Evolutionary conservation across 1,140 invertebrate genomes (phyloP).

Genomic region (Mamestra configurata): DNA sequence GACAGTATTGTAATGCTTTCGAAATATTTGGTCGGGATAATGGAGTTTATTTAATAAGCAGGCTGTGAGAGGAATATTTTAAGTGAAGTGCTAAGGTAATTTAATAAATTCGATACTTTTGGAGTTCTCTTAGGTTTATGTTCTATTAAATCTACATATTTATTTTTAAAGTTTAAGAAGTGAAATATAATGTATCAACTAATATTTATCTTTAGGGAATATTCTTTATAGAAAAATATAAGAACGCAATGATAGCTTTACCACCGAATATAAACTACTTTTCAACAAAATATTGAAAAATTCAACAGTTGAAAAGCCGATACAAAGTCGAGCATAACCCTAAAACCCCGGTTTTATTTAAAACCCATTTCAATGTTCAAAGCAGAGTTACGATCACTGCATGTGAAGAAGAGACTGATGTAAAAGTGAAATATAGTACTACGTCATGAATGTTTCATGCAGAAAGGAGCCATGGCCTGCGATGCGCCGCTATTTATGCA

Average conservation of each 20-base stretch:
- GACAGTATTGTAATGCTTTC: slow-evolving; percentile 43
- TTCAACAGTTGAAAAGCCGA: background rate
- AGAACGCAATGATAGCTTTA: too few species aligned
- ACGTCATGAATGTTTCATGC: slow-evolving; percentile 48
- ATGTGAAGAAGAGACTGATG: slow-evolving; percentile 38
- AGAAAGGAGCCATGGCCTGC: background rate
- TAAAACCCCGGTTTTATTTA: background rate
- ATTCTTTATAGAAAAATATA: too few species aligned
- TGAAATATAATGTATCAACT: too few species aligned
- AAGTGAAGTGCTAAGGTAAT: background rate
- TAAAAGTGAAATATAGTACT: slow-evolving; percentile 33
- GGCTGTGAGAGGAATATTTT: slow-evolving; percentile 3
- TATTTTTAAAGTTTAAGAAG: too few species aligned
- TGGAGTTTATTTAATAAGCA: slow-evolving; percentile 25
- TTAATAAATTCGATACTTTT: background rate
- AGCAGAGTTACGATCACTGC: slow-evolving; percentile 14
- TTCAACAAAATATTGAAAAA: background rate
- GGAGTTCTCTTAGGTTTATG: too few species aligned
- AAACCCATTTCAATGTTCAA: slow-evolving; percentile 37
- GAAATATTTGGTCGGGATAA: slow-evolving; percentile 27
- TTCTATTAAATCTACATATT: too few species aligned
- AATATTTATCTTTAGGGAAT: too few species aligned
- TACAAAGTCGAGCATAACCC: background rate
- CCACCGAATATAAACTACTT: too few species aligned
- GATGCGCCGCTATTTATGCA: slow-evolving; percentile 43